Percentiles rank a stretch among this genome's conserved stretches.
Conservation (phyloP, 2,113 vertebrate species). For the Pseudolaguvia tuberculata region DNA sequence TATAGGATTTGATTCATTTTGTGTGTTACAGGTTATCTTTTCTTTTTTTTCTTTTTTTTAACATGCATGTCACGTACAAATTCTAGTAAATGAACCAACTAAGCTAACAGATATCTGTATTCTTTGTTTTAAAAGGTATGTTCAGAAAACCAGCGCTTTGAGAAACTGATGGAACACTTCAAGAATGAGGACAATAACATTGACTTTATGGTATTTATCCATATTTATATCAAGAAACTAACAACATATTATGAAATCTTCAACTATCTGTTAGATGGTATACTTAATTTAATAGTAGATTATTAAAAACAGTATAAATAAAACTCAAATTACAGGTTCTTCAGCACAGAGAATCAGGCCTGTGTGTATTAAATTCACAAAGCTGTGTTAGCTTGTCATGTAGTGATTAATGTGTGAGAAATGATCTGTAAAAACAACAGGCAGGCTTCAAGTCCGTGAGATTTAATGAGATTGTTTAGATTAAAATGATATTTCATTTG, state of each 20-base stretch:
- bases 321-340: not conserved
- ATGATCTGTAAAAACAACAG: not conserved
- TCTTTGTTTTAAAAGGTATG: slow-evolving; percentile 76
- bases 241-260: not conserved
- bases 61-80: not conserved
- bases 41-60: not conserved
- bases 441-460: not conserved
- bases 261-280: not conserved
- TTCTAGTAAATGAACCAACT: not conserved
- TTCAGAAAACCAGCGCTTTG: slow-evolving; percentile 87
- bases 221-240: not conserved
- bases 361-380: slow-evolving; percentile 11
- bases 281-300: not conserved
- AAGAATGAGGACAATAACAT: slow-evolving; percentile 96
- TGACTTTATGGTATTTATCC: slow-evolving; percentile 85
- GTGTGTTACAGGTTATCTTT: not conserved
- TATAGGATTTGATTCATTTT: not conserved
- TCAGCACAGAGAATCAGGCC: not conserved
- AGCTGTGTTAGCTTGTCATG: slow-evolving; percentile 1
- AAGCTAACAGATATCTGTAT: not conserved
- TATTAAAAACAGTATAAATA: not conserved
- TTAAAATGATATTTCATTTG: not conserved
- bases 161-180: slow-evolving; percentile 97
- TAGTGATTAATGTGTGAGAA: not conserved
- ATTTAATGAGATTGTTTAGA: not conserved